These are phyloP conservation scores for Microplitis deprimator DNA, from an alignment of 2,888 invertebrate genomes.

Conservation along the genomic window DNA sequence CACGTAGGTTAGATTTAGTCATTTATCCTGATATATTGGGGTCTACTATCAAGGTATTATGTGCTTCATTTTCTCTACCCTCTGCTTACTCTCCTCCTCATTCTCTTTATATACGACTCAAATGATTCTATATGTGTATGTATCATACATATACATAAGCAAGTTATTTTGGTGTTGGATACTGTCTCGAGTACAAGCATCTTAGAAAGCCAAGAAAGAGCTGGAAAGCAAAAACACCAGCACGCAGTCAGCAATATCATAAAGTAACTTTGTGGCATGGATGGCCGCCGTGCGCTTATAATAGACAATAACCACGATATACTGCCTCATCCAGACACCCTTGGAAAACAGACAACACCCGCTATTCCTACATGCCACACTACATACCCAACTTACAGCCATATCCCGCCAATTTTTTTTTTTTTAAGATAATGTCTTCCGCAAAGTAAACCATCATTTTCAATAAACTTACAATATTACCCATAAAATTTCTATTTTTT, in stretches of 20 bases:
- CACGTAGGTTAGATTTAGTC: constrained; percentile 17
- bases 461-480: constrained; percentile 9
- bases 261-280: constrained; percentile 66
- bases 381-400: constrained; percentile 8
- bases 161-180: neutral
- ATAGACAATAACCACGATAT: constrained; percentile 68
- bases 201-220: constrained; percentile 25
- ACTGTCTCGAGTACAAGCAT: no score
- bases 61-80: neutral
- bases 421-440: constrained; percentile 7
- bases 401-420: constrained; percentile 21
- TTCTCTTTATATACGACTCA: neutral
- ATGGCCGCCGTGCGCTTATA: constrained; percentile 64
- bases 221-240: constrained; percentile 38
- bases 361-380: constrained; percentile 18
- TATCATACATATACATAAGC: neutral
- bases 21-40: neutral
- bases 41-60: neutral
- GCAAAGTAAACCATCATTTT: neutral
- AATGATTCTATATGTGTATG: neutral
- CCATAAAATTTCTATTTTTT: neutral
- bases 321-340: constrained; percentile 60
- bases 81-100: no score
- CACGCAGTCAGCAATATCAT: constrained; percentile 62
- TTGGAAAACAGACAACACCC: constrained; percentile 43